Percentiles rank a stretch among this genome's conserved stretches.
Evolutionary conservation across 2,888 invertebrate genomes (phyloP).

Genomic region (Patella caerulea): DNA sequence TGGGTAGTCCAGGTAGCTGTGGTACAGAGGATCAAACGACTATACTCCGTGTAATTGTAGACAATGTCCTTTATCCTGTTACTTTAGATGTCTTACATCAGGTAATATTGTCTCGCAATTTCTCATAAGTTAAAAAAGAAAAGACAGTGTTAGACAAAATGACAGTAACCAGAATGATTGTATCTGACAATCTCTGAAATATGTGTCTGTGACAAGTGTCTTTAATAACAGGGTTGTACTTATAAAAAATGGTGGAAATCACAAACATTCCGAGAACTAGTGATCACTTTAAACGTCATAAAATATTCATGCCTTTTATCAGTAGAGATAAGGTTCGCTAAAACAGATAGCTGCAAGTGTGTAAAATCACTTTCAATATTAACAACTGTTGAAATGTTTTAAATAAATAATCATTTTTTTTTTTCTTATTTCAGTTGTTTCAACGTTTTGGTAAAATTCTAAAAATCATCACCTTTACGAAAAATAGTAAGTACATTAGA

Average conservation of each 20-base stretch:
- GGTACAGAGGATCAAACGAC: constrained; percentile 77
- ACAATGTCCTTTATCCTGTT: constrained; percentile 98
- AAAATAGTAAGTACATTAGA: constrained; percentile 87
- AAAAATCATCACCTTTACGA: constrained; percentile 99
- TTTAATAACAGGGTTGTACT: too few species aligned
- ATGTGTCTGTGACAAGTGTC: too few species aligned
- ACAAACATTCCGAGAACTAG: too few species aligned
- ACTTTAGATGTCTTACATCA: constrained; percentile 92
- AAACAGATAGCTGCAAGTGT: too few species aligned
- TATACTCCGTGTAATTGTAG: constrained; percentile 93
- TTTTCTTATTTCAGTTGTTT: constrained; percentile 85
- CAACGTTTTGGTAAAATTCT: constrained; percentile 98
- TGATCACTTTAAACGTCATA: too few species aligned
- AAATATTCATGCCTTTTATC: too few species aligned
- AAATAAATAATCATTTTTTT: neutral
- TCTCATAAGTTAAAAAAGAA: neutral
- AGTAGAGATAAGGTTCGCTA: too few species aligned
- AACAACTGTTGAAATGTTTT: too few species aligned
- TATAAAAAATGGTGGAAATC: too few species aligned
- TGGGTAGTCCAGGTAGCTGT: constrained; percentile 71
- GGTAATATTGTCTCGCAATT: constrained; percentile 73
- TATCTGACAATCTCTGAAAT: too few species aligned
- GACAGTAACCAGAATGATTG: neutral
- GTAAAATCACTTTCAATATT: too few species aligned
- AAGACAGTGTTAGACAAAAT: neutral